Base-by-base conservation (phyloP, 2,113 vertebrate species). In the Pteropus alecto region DNA sequence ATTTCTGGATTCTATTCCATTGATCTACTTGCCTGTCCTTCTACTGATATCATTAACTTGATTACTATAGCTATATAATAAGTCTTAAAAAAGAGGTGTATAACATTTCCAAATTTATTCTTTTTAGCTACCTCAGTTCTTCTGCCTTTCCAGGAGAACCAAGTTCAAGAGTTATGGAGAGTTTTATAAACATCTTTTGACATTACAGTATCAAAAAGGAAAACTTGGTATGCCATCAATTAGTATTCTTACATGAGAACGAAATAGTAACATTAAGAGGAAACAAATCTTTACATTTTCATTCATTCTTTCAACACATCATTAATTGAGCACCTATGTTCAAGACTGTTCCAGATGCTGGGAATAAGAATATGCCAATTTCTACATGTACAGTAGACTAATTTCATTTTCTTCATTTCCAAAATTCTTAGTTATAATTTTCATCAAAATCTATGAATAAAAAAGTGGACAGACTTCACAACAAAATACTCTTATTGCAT, bases 391-490 rank as follows among this genome's bases (percentile, higher is more conserved):
- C 7, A 89, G 38, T 63, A 78, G 18, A 38, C 22, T 83, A 51
- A 73, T 77, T 87, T 94, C 71, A 71, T 71, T 92, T 90, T 87
- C 58, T 76, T 89, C 48, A 82, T 61, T 28, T 85, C 71, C 56
- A 94, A 90, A 87, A 83, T 71, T 28, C 46, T 35, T 76, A 82
- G 12, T 85, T 41, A 77, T 4, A 21, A 33, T 63, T 90, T 94
- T 70, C 68, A 58, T 67, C 33, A 86, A 96, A 90, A 58, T 26
- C 54, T 67, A 67, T 26, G 43, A 88, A 71, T 21, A 77, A 30
- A 81, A 95, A 87, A 48, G 41, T 61, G 3, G 96, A 89, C 68
- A 28, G 51, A 56, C 51, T 79, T 67, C 70, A 90, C 30, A 77
- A 43, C 33, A 87, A 78, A 87, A 74, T 14, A 9, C 16, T 91